Evolutionary conservation across 1,140 invertebrate species (phyloP).

Genomic region (Drosophila tani): DNA sequence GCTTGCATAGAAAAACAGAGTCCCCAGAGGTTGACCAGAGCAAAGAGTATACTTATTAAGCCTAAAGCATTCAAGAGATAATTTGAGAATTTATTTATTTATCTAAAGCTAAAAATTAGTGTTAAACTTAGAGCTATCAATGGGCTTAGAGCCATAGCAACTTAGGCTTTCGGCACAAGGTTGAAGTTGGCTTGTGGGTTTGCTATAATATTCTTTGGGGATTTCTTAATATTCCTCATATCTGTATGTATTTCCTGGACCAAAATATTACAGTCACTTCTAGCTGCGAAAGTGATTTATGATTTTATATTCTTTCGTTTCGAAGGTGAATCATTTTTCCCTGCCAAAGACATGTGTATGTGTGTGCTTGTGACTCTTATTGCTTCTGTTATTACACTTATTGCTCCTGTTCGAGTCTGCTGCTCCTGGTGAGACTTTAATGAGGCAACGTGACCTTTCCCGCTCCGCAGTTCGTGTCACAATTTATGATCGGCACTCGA

Average conservation of each 20-base stretch:
- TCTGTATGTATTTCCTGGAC: not conserved
- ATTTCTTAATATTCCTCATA: not conserved
- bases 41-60: too few relatives aligned
- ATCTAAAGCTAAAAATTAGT: too few relatives aligned
- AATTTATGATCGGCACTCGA: slow-evolving; percentile 74
- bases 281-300: not conserved
- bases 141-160: too few relatives aligned
- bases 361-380: slow-evolving; percentile 43
- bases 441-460: slow-evolving; percentile 77
- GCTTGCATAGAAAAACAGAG: slow-evolving; percentile 59
- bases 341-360: slow-evolving; percentile 28
- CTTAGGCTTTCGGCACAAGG: too few relatives aligned
- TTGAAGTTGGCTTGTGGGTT: too few relatives aligned
- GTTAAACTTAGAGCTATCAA: too few relatives aligned
- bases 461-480: slow-evolving; percentile 53
- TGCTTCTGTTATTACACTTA: slow-evolving; percentile 73
- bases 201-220: not conserved
- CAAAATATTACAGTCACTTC: not conserved
- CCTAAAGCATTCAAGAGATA: too few relatives aligned
- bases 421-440: slow-evolving; percentile 58
- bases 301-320: slow-evolving; percentile 29
- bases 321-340: slow-evolving; percentile 32
- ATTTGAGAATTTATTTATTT: too few relatives aligned
- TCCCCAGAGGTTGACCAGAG: slow-evolving; percentile 27
- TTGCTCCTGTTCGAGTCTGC: slow-evolving; percentile 59